Evolutionary conservation across 2,888 invertebrate genomes (phyloP).

Genomic region (Micoletzkya japonica): DNA sequence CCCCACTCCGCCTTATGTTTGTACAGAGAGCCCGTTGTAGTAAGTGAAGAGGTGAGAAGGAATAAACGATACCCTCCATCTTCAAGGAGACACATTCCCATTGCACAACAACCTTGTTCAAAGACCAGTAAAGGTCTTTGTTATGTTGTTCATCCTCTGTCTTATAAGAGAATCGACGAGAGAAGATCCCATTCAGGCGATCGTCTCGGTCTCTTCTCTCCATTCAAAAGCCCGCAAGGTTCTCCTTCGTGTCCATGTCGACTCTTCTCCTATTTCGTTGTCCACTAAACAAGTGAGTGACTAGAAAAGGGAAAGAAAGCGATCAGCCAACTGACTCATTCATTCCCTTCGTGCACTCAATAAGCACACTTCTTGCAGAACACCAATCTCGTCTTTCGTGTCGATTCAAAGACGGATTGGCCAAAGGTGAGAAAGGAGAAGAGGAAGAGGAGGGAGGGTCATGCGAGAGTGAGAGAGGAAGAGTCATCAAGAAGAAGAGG

Average conservation of each 20-base stretch:
- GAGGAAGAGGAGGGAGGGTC: not conserved
- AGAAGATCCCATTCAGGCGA: slow-evolving; percentile 8
- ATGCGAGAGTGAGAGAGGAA: not conserved
- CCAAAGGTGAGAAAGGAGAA: slow-evolving; percentile 8
- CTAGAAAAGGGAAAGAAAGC: not conserved
- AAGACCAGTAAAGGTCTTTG: no score
- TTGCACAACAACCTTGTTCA: no score
- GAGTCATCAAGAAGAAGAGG: not conserved
- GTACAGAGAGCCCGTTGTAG: not conserved
- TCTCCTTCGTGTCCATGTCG: no score
- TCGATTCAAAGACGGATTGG: not conserved
- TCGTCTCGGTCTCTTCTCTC: slow-evolving; percentile 16
- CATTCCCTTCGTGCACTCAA: slow-evolving; percentile 8
- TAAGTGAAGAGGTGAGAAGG: not conserved
- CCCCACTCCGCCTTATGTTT: not conserved
- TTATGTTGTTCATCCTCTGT: no score
- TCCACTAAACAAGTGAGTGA: not conserved
- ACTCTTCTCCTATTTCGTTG: not conserved
- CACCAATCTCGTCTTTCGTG: slow-evolving; percentile 5
- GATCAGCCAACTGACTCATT: not conserved
- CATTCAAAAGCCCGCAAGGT: slow-evolving; percentile 55
- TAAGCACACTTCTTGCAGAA: slow-evolving; percentile 16
- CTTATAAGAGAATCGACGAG: not conserved
- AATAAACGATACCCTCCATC: no score
- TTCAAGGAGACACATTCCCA: no score